Conservation (phyloP, 2,797 vertebrate species). For the Acestrorhynchus altus region DNA sequence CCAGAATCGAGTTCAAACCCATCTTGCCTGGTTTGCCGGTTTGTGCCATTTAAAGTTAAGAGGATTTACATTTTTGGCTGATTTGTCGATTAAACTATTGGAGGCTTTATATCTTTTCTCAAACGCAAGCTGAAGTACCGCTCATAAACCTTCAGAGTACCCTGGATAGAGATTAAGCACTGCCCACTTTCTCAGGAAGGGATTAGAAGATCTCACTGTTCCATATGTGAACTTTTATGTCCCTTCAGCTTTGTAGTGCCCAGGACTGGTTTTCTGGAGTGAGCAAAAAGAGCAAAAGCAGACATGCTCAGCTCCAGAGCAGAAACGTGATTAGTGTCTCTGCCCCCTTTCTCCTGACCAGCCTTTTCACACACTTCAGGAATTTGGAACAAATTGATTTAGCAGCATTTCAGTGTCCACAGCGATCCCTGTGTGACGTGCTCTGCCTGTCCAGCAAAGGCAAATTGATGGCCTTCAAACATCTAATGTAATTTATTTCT, state of each 20-base stretch:
- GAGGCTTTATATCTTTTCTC: no score
- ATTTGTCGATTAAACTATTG: no score
- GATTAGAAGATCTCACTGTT: background rate
- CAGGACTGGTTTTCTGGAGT: background rate
- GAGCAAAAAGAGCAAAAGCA: background rate
- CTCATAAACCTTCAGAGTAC: background rate
- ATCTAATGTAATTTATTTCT: slow-evolving; percentile 19
- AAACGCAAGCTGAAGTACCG: background rate
- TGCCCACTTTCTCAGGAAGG: background rate
- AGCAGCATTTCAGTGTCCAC: slow-evolving; percentile 58
- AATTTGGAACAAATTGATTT: slow-evolving; percentile 72
- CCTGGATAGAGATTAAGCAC: background rate
- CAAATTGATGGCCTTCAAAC: slow-evolving; percentile 49
- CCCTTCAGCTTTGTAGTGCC: background rate
- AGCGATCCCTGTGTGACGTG: slow-evolving; percentile 52
- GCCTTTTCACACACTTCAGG: slow-evolving; percentile 35
- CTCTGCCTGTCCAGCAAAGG: slow-evolving; percentile 57
- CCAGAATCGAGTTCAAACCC: no score
- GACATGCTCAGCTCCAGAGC: slow-evolving; percentile 35
- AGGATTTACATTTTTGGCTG: no score
- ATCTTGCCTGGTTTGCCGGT: no score
- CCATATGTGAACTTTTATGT: background rate
- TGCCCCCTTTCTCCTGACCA: slow-evolving; percentile 1
- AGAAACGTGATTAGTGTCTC: slow-evolving; percentile 52
- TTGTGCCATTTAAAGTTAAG: no score